These are phyloP conservation scores for Drosophila athabasca DNA, from an alignment of 1,140 invertebrate species.

Conservation along the genomic window DNA sequence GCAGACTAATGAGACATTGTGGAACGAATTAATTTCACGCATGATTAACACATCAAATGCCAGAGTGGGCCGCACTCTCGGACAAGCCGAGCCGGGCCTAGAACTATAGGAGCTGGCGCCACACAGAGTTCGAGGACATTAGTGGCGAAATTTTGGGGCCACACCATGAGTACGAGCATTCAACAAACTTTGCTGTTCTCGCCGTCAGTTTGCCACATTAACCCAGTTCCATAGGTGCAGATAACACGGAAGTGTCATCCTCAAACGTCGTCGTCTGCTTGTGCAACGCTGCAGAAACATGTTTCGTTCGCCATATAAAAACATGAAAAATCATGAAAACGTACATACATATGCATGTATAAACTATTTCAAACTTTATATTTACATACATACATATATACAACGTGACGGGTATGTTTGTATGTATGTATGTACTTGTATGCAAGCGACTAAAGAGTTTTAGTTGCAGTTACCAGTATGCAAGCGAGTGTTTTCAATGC, in stretches of 20 bases:
- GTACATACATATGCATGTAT: constrained; percentile 19
- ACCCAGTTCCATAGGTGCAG: constrained; percentile 59
- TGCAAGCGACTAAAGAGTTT: constrained; percentile 24
- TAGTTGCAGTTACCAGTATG: constrained; percentile 28
- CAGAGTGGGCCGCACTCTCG: constrained; percentile 22
- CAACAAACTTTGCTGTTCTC: constrained; percentile 32
- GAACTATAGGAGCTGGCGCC: neutral
- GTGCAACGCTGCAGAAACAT: constrained; percentile 47
- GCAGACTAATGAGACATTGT: constrained; percentile 83
- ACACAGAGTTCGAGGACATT: constrained; percentile 24
- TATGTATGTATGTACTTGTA: neutral
- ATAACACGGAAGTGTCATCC: constrained; percentile 76
- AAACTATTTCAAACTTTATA: constrained; percentile 7
- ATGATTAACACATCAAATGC: constrained; percentile 83
- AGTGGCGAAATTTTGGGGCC: constrained; percentile 37
- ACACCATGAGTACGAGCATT: constrained; percentile 2
- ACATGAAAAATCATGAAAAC: constrained; percentile 64
- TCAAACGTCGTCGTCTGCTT: constrained; percentile 33
- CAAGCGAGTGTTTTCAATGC: constrained; percentile 48
- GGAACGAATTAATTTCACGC: constrained; percentile 83
- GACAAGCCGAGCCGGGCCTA: no score
- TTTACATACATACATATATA: no score
- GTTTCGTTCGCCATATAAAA: constrained; percentile 58
- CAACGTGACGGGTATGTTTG: neutral
- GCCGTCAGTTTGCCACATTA: constrained; percentile 64